Conservation (phyloP, 2,888 invertebrate species). For the Lamellibrachia satsuma region DNA sequence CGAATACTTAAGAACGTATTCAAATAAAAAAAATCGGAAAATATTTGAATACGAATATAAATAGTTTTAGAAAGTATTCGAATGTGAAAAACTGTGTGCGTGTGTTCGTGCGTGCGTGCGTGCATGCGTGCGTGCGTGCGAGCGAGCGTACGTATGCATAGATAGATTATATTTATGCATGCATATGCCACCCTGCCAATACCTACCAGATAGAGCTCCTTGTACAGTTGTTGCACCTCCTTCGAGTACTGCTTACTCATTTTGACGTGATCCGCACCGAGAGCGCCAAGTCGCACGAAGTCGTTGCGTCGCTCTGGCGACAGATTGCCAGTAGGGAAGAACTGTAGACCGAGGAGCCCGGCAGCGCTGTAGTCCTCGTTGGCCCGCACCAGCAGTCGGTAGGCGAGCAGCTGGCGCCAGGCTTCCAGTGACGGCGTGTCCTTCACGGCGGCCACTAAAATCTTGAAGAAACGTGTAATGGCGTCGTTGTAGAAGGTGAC, state of each 20-base stretch:
- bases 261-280: not conserved
- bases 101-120: no score
- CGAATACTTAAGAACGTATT: no score
- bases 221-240: not conserved
- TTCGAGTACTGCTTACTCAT: not conserved
- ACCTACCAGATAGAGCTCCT: not conserved
- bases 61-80: no score
- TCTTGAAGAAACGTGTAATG: not conserved
- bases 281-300: not conserved
- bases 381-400: constrained; percentile 24
- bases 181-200: no score
- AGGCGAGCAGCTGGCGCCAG: constrained; percentile 31
- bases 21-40: no score
- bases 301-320: not conserved
- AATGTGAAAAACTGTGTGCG: no score
- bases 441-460: not conserved
- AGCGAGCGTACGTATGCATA: no score
- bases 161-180: no score
- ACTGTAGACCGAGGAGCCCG: constrained; percentile 19
- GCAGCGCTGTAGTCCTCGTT: constrained; percentile 21
- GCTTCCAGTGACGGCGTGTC: not conserved
- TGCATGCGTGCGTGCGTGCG: no score
- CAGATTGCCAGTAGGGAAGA: constrained; percentile 19
- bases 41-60: no score
- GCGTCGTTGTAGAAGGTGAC: not conserved